phyloP scores from a whole-genome alignment of 2,113 vertebrate species.

The Nipponia nippon region DNA sequence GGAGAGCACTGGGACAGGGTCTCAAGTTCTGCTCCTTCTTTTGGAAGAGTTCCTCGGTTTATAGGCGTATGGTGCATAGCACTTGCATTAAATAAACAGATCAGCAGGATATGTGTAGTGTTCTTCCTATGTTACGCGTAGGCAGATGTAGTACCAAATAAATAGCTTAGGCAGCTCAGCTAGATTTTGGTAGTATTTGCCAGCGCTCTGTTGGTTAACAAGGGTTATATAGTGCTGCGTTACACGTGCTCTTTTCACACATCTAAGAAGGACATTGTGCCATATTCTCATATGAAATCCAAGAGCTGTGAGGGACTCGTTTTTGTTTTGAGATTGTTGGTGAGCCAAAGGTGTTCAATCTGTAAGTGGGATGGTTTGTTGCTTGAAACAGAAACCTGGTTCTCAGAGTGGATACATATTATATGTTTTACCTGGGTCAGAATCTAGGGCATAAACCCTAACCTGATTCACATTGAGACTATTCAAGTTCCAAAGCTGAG shows the following conservation, averaged over 20 bases:
- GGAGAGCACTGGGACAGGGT: not conserved
- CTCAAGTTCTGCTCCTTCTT: not conserved
- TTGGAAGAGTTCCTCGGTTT: not conserved
- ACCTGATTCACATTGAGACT: not conserved
- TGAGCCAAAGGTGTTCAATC: not conserved
- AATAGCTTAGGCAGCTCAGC: not conserved
- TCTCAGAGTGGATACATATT: not conserved
- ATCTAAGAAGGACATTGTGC: not conserved
- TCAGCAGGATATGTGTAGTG: not conserved
- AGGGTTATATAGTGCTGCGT: not conserved
- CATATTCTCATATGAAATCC: not conserved
- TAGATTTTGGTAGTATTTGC: not conserved
- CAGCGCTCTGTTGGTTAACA: not conserved
- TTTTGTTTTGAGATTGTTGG: not conserved
- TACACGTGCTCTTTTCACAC: not conserved
- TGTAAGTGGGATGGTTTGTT: not conserved
- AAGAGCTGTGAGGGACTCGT: not conserved
- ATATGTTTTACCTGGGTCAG: not conserved
- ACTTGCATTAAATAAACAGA: not conserved
- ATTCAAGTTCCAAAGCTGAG: not conserved
- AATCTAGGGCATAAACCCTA: not conserved
- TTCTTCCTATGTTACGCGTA: rapidly evolving
- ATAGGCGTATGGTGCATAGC: not conserved
- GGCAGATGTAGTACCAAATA: not conserved
- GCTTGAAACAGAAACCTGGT: not conserved